Percentiles rank a stretch among this genome's conserved stretches.
phyloP scores from a whole-genome alignment of 2,113 vertebrate genomes.

The Strix uralensis region DNA sequence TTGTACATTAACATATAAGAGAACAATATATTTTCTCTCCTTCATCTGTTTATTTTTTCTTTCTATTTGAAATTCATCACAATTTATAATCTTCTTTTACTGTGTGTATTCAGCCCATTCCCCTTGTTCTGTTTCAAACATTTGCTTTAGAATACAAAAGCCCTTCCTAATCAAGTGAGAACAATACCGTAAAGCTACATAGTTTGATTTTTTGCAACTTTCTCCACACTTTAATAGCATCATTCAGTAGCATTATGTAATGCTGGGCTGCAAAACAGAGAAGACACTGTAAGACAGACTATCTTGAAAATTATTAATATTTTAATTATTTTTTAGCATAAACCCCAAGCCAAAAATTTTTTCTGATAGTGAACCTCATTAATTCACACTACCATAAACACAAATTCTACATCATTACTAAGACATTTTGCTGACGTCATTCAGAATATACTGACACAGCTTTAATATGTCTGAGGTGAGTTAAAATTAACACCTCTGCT shows the following conservation, averaged over 20 bases:
- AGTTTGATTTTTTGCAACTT: background rate
- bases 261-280: background rate
- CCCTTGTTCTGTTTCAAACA: background rate
- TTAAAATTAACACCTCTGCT: background rate
- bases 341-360: background rate
- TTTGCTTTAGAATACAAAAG: background rate
- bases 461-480: fast-evolving
- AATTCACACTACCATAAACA: background rate
- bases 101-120: background rate
- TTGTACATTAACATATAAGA: background rate
- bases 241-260: background rate
- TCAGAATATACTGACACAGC: background rate
- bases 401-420: background rate
- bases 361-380: background rate
- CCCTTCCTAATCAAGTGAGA: background rate
- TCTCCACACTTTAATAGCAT: background rate
- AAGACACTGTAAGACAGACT: background rate
- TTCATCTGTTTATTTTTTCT: background rate
- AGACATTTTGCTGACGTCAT: background rate
- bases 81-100: background rate
- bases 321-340: background rate
- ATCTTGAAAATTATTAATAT: background rate
- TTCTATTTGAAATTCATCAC: background rate
- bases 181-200: background rate
- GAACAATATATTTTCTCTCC: background rate